phyloP scores from a whole-genome alignment of 2,888 invertebrate species.

The Nebria brevicollis region DNA sequence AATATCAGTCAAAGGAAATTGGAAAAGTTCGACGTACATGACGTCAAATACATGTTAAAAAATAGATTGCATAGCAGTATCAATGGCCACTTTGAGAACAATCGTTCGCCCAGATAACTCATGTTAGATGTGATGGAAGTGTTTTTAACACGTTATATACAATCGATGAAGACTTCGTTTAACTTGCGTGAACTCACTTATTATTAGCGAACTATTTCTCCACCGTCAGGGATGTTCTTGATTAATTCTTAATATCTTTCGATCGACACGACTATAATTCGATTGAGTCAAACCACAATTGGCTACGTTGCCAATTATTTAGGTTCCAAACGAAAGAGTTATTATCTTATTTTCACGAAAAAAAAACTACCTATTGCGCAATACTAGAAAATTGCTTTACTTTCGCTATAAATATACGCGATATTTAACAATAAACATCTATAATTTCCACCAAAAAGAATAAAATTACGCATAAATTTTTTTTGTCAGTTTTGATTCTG shows the following conservation, averaged over 20 bases:
- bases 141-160: not conserved
- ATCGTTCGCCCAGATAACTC: not conserved
- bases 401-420: no score
- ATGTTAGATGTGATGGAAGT: no score
- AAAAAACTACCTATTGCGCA: not conserved
- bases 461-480: no score
- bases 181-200: not conserved
- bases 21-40: not conserved
- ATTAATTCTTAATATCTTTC: not conserved
- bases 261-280: not conserved
- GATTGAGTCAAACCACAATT: not conserved
- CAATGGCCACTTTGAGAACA: not conserved
- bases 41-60: not conserved
- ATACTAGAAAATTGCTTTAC: no score
- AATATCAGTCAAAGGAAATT: not conserved
- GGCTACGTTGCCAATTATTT: not conserved
- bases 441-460: no score
- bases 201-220: not conserved
- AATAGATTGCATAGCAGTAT: not conserved
- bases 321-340: not conserved
- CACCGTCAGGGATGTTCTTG: not conserved
- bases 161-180: not conserved
- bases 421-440: no score
- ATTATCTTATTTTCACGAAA: not conserved
- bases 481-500: no score